Evolutionary conservation across 2,113 vertebrate species (phyloP), one percentile per base, ranked within the genome.

Genomic region (Nannobrachium achirus): DNA sequence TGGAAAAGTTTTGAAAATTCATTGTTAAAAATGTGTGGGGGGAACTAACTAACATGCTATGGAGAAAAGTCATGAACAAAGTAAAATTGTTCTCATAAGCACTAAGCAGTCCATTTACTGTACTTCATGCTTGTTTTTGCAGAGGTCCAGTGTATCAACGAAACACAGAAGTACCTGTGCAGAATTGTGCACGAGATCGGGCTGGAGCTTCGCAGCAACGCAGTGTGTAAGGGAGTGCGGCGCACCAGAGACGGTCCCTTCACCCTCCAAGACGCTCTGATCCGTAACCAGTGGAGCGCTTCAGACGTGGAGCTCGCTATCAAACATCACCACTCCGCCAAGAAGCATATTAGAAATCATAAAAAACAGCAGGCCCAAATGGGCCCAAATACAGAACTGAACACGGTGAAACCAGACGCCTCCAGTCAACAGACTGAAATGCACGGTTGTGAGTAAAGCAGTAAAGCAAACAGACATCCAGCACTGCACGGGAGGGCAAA

Each of bases 141-240:
- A 99, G 98, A 97, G 92, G 89, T 98, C 56, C 95, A 94, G 10
- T 98, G 96, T 69, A 25, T 98, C 72, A 95, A 99, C 0, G 98
- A 99, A 90, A 98, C 95, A 0, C 96, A 95, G 89, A 92, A 92
- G 81, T 96, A 96, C 79, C 89, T 99, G 10, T 74, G 96, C 3
- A 97, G 89, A 80, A 39, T 97, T 13, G 89, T 99, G 39, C 98
- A 98, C 0, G 98, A 98, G 77, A 92, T 98, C 0, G 97, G 98
- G 1, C 85, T 99, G 58, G 96, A 98, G 86, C 92, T 99, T 66
- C 95, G 92, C 76, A 96, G 93, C 0, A 91, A 94, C 0, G 95
- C 96, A 0, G 88, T 93, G 59, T 99, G 98, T 85, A 92, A 89
- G 0, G 93, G 91, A 6, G 94, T 98, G 40, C 92, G 95, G 8